Base-by-base conservation (phyloP, 2,888 invertebrate species). In the Aporophyla lueneburgensis region DNA sequence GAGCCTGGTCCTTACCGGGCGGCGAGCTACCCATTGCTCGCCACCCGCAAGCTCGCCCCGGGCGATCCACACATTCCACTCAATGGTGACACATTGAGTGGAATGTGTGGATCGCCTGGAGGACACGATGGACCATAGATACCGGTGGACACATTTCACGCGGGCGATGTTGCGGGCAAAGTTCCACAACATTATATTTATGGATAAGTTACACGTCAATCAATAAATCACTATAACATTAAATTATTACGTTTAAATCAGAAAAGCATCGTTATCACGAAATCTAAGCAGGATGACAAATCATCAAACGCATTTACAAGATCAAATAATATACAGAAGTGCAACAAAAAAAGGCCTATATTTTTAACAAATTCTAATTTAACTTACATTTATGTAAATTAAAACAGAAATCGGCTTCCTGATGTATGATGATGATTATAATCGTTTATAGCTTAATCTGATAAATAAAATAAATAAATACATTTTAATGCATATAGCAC, bases 381-480 rank as follows among this genome's bases (percentile, higher is more conserved):
- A 14, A 14, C 16, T 27, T 2, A 43, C 16, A 53, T 76, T 14
- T 40, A 78, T 76, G 78, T 59, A 53, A 59, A 76, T 76, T 27
- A 10, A 78, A n/a, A 10, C 51, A 53, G 27, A 65, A 58, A 14
- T 58, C 19, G 16, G 49, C 27, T 76, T 76, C 75, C 75, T 76
- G 56, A 40, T 27, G 21, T 58, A 58, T 76, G 4, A n/a, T n/a
- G 7, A 43, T 76, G n/a, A n/a, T 46, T 12, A 54, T 19, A 53
- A 74, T 58, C 14, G 9, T 24, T 56, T 40, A 19, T 53, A 33
- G 14, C 53, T 74, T 27, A 5, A 53, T 27, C 9, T 16, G 12
- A 74, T 58, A 21, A 40, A 14, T 40, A 0, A 58, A 58, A 54
- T 56, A 54, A n/a, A 33, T 54, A 33, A 33, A 46, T n/a, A 16